Conservation (phyloP, 2,113 vertebrate species). For the Oryctolagus cuniculus region mOryCun1.1 NC_091436.1:10580501-10581000, state of each 20-base stretch:
- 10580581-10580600: neutral
- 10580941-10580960: too few relatives aligned
- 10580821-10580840: neutral
- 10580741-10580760: neutral
- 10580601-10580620: neutral
- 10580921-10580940: too few relatives aligned
- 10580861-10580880: too few relatives aligned
- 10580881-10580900: too few relatives aligned
- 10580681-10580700: neutral
- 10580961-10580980: too few relatives aligned
- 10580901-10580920: too few relatives aligned
- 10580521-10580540: neutral
- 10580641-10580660: too few relatives aligned
- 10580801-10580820: neutral
- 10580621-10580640: neutral
- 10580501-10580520: neutral
- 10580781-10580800: neutral
- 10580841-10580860: too few relatives aligned
- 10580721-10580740: neutral
- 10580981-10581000: too few relatives aligned
- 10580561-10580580: neutral
- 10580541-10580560: neutral
- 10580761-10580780: neutral
- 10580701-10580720: neutral
- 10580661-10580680: neutral